A percentile compares a stretch with the other conserved stretches of the same genome.
Evolutionary conservation across 2,797 vertebrate species (phyloP).

Genomic region (Onychomys torridus): DNA sequence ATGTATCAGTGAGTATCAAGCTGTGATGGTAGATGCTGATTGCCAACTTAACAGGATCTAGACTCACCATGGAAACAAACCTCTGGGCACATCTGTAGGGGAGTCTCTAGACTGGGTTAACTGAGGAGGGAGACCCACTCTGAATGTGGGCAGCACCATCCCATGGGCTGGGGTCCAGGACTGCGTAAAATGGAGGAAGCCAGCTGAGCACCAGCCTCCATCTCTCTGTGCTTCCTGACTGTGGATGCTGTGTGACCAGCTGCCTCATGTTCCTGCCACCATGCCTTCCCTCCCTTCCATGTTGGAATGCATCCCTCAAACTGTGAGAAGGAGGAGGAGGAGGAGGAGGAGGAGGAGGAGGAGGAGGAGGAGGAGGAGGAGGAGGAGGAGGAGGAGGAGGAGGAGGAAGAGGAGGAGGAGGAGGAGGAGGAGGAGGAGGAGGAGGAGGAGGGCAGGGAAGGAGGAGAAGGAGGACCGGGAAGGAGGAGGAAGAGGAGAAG

Average conservation of each 20-base stretch:
- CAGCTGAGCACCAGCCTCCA: too few species aligned
- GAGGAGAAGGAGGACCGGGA: too few species aligned
- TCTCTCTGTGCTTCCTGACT: neutral
- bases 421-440: too few species aligned
- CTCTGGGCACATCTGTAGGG: neutral
- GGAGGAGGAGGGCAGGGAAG: too few species aligned
- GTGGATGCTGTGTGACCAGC: neutral
- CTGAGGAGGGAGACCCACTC: neutral
- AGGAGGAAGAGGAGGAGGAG: neutral
- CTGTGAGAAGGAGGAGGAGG: neutral
- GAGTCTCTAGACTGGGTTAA: neutral
- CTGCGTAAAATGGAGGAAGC: neutral
- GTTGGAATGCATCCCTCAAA: neutral
- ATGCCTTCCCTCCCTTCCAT: too few species aligned
- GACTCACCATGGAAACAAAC: neutral
- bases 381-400: too few species aligned
- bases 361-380: too few species aligned
- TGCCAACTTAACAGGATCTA: neutral
- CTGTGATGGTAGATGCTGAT: neutral
- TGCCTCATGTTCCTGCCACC: neutral
- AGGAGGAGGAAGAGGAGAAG: too few species aligned
- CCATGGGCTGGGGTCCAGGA: neutral
- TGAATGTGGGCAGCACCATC: neutral
- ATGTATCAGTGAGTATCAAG: neutral
- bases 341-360: too few species aligned